These are phyloP conservation scores for Nemopilema nomurai DNA, from an alignment of 30 jellyfish, hydroid and myxozoan species.

Conservation along the genomic window DNA sequence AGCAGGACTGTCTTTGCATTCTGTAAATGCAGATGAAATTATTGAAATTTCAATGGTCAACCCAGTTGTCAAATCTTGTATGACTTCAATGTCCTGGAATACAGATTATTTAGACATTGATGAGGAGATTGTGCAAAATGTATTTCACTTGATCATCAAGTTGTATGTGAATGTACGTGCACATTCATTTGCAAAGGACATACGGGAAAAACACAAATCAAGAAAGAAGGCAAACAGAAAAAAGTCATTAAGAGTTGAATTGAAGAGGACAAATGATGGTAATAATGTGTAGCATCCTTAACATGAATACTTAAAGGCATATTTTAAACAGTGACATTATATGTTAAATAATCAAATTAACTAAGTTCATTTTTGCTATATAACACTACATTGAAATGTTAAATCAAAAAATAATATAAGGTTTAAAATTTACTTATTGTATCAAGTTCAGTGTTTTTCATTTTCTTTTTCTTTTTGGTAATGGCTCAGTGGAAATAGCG, in stretches of 20 bases:
- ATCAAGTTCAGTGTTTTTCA: neutral
- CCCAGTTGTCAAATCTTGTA: too few species aligned
- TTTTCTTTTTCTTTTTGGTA: neutral
- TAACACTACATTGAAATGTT: neutral
- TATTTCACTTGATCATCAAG: too few species aligned
- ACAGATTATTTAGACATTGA: too few species aligned
- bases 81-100: too few species aligned
- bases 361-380: neutral
- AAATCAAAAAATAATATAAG: too few species aligned
- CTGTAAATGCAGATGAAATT: too few species aligned
- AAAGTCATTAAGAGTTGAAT: constrained; percentile 6
- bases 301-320: neutral
- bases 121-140: too few species aligned
- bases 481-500: neutral
- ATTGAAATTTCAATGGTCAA: too few species aligned
- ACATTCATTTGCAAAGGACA: constrained; percentile 16
- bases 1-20: too few species aligned
- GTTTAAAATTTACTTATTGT: neutral
- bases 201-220: constrained; percentile 14
- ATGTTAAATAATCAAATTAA: neutral
- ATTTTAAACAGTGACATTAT: neutral
- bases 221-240: neutral
- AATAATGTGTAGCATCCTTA: neutral
- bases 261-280: neutral
- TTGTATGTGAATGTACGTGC: too few species aligned